These are phyloP conservation scores for Epizoanthus rinbou DNA, from an alignment of 92 coral and sea anemone species.

Conservation along the genomic window DNA sequence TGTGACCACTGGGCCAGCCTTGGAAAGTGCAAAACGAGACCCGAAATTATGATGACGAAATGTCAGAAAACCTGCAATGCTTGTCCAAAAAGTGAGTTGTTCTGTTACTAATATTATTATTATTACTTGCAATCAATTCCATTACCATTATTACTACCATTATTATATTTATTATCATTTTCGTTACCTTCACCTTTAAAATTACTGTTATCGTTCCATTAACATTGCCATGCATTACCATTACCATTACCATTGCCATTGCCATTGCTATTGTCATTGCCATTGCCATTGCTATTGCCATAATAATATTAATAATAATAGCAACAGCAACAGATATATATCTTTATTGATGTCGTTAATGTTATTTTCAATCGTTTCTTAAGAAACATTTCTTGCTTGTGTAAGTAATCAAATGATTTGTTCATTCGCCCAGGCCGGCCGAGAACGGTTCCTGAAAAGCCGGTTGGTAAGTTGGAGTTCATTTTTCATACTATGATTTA, in stretches of 20 bases:
- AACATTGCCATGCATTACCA: neutral
- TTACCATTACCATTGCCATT: neutral
- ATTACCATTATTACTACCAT: neutral
- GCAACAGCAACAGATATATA: no score
- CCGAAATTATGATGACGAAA: conserved; percentile 66
- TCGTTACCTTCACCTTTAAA: neutral
- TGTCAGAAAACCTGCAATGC: conserved; percentile 85
- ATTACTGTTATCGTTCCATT: neutral
- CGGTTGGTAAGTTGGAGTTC: conserved; percentile 10
- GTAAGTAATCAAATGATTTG: no score
- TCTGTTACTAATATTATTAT: neutral
- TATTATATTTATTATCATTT: neutral
- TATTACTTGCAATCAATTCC: neutral
- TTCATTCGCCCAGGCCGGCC: conserved; percentile 9
- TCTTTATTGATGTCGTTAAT: neutral
- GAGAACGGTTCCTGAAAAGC: conserved; percentile 27
- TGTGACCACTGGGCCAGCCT: conserved; percentile 89
- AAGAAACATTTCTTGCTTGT: no score
- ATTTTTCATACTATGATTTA: neutral
- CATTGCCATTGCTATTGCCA: neutral
- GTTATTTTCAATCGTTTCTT: no score
- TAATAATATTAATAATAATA: no score
- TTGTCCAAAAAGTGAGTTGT: conserved; percentile 72
- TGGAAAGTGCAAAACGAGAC: conserved; percentile 69
- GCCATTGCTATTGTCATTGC: no score